Conservation (phyloP, 2,113 vertebrate genomes). For the Myrmecophaga tridactyla region DNA sequence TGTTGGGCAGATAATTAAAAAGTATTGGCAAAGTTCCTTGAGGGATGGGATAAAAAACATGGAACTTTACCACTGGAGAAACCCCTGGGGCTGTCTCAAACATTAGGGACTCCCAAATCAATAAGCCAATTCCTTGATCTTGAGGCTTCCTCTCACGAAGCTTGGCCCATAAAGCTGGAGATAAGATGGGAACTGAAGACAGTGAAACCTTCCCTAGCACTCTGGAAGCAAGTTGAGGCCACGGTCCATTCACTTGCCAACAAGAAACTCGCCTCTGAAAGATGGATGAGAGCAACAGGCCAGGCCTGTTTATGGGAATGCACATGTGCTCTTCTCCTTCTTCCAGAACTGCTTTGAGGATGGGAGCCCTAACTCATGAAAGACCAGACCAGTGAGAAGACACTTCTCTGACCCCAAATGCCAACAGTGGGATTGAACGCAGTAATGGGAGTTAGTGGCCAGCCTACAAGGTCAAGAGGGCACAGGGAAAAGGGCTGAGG, state of each 20-base stretch:
- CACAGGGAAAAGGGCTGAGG: not conserved
- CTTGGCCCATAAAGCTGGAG: constrained; percentile 9
- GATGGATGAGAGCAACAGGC: not conserved
- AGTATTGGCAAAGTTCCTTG: no score
- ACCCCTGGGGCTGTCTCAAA: no score
- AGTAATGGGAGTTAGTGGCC: not conserved
- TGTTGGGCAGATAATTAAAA: no score
- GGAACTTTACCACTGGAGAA: no score
- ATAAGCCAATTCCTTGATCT: no score
- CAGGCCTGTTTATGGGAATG: not conserved
- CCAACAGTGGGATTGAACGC: not conserved
- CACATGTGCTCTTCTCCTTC: not conserved
- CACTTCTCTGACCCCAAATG: not conserved
- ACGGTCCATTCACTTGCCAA: not conserved
- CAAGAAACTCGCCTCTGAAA: not conserved
- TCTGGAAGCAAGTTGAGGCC: constrained; percentile 51
- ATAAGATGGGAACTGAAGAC: not conserved
- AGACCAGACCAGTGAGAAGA: not conserved
- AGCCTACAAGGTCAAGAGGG: not conserved
- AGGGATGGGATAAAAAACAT: no score
- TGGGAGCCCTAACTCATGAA: not conserved
- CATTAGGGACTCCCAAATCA: no score
- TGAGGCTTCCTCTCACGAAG: constrained; percentile 66
- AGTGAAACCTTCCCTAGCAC: constrained; percentile 61
- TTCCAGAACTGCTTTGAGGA: not conserved